These are phyloP conservation scores for Zosterops japonicus DNA, from an alignment of 2,113 vertebrate genomes.

Conservation along the genomic window DNA sequence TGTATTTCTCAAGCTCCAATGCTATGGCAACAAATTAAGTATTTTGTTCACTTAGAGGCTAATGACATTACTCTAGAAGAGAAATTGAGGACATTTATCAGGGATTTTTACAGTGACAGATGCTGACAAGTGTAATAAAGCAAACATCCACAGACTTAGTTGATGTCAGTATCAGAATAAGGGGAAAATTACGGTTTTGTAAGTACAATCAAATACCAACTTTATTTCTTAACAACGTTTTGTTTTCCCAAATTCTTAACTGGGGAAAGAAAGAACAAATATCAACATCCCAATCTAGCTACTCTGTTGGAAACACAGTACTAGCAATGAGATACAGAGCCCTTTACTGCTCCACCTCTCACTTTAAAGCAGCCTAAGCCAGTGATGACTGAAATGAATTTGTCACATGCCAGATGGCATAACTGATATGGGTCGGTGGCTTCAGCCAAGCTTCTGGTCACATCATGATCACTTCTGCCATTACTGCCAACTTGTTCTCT, in stretches of 20 bases:
- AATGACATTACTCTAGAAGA: slow-evolving; percentile 39
- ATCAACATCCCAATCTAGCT: background rate
- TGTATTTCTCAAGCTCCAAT: slow-evolving; percentile 2
- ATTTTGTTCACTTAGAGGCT: slow-evolving; percentile 24
- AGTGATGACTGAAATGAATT: slow-evolving; percentile 4
- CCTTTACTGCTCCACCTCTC: background rate
- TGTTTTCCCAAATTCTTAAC: background rate
- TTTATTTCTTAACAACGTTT: background rate
- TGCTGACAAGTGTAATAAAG: slow-evolving; percentile 14
- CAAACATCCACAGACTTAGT: background rate
- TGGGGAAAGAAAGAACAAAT: background rate
- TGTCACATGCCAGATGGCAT: slow-evolving; percentile 17
- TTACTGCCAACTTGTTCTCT: background rate
- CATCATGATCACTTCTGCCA: background rate
- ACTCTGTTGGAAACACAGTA: background rate
- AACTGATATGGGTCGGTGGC: background rate
- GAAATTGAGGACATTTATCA: slow-evolving; percentile 11
- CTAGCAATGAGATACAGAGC: background rate
- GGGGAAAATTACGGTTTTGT: background rate
- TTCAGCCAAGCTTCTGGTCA: slow-evolving; percentile 19
- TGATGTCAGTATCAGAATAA: background rate
- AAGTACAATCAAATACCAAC: background rate
- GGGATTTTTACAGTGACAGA: slow-evolving; percentile 6
- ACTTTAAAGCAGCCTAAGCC: background rate
- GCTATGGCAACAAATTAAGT: slow-evolving; percentile 53